These are phyloP conservation scores for Dipodomys ordii DNA, from an alignment of 2,113 vertebrate species.

Conservation along the genomic window DNA sequence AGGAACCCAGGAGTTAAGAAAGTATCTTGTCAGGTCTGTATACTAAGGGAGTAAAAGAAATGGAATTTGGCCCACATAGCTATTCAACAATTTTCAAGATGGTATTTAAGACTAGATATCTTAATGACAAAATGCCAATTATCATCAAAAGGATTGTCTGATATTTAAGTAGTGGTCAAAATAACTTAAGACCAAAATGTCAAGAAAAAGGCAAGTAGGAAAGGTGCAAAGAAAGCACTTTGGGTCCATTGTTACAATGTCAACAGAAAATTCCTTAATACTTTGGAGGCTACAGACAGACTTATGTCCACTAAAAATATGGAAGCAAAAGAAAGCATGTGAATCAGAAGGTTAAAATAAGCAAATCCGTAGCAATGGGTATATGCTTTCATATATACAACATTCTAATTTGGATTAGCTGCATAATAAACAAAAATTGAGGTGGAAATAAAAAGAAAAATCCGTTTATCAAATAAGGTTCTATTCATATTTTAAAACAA, in stretches of 20 bases:
- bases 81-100: background rate
- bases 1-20: background rate
- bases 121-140: constrained; percentile 1
- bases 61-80: background rate
- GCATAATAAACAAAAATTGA: constrained; percentile 34
- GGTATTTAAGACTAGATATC: constrained; percentile 20
- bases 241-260: constrained; percentile 33
- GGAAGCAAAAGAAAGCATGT: background rate
- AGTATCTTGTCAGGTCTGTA: background rate
- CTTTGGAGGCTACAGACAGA: constrained; percentile 12
- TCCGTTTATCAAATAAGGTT: background rate
- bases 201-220: background rate
- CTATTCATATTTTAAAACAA: constrained; percentile 1
- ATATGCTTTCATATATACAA: background rate
- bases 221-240: background rate
- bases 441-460: background rate
- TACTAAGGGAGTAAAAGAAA: background rate
- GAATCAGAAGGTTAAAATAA: constrained; percentile 29
- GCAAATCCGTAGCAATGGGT: background rate
- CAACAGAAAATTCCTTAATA: constrained; percentile 31
- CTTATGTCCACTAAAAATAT: constrained; percentile 46
- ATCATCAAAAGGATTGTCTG: constrained; percentile 33
- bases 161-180: constrained; percentile 42
- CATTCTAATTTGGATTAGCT: constrained; percentile 35
- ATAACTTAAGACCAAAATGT: constrained; percentile 20